Evolutionary conservation across 1,140 invertebrate species (phyloP), one percentile per base, ranked within the genome.

Genomic region (Sycophila sp.): DNA sequence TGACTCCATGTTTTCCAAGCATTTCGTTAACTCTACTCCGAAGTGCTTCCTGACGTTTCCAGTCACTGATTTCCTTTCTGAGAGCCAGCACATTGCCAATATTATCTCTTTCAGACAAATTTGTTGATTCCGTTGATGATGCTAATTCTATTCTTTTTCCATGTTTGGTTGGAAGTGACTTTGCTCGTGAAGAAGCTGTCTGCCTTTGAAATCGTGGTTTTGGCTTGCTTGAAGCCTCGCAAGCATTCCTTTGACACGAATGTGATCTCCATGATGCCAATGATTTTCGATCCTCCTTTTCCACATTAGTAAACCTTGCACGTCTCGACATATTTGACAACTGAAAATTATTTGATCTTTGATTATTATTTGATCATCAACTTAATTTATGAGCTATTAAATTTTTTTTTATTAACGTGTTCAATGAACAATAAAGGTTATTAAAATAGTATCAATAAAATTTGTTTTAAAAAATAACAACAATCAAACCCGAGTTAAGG

Each of bases 11-110:
- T 36, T 17, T 59, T 11, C 36, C 56, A 40, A 59, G 4, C 19
- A 28, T 17, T 24, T 42, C 4, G 11, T 71, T 62, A 1, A 71
- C 36, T 62, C 28, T 72, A 45, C 55, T 72, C 4, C 36, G 66
- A 6, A 59, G 13, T 7, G 40, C 26, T 55, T 75, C 60, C 11
- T 73, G 66, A 1, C 42, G 34, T 36, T 32, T 72, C 75, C 75
- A 77, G 32, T 73, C 72, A 51, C 36, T 58, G 28, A 77, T 75
- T 73, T 77, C 75, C 42, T 56, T 40, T 56, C 45, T 68, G 11
- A 77, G 26, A 11, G 68, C 15, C 4, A 56, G 30, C 8, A 74
- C 47, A n/a, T 68, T 38, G 11, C 60, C 47, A 17, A 63, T 28
- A 32, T 51, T 38, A 56, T 71, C 55, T 40, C 11, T 24, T 45